Conservation (phyloP, 2,888 invertebrate genomes). For the Dryocosmus kuriphilus region DNA sequence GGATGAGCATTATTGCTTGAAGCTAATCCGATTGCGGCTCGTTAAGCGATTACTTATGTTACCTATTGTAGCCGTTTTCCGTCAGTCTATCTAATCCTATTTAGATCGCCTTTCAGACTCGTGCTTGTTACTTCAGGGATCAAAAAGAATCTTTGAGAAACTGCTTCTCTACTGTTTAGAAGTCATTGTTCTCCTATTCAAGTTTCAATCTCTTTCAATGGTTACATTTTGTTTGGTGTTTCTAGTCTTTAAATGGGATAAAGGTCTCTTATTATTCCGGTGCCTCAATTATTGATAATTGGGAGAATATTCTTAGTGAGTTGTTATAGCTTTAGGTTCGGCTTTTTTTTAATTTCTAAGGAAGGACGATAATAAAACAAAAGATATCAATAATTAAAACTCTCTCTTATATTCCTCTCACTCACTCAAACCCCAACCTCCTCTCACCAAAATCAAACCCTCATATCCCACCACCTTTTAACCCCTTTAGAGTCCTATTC, state of each 20-base stretch:
- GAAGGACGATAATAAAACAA: too few species aligned
- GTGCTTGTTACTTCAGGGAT: constrained; percentile 24
- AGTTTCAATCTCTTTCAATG: not conserved
- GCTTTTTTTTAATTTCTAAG: too few species aligned
- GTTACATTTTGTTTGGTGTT: not conserved
- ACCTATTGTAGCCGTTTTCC: constrained; percentile 32
- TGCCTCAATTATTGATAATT: not conserved
- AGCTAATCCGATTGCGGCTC: constrained; percentile 34
- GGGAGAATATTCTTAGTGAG: too few species aligned
- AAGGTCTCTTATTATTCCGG: not conserved
- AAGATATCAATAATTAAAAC: too few species aligned
- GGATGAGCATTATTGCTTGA: constrained; percentile 21
- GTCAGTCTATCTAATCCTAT: constrained; percentile 36
- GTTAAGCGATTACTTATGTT: constrained; percentile 40
- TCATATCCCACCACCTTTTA: too few species aligned
- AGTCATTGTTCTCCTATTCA: constrained; percentile 39
- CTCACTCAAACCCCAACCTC: too few species aligned
- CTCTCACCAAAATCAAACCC: too few species aligned
- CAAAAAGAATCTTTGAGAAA: not conserved
- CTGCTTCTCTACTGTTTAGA: constrained; percentile 18
- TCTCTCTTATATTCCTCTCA: too few species aligned
- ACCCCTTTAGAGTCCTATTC: too few species aligned
- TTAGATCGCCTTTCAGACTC: constrained; percentile 31
- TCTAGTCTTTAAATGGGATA: not conserved
- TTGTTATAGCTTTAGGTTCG: too few species aligned